phyloP scores from a whole-genome alignment of 92 coral and sea anemone species.

The Virgularia gustaviana region DNA sequence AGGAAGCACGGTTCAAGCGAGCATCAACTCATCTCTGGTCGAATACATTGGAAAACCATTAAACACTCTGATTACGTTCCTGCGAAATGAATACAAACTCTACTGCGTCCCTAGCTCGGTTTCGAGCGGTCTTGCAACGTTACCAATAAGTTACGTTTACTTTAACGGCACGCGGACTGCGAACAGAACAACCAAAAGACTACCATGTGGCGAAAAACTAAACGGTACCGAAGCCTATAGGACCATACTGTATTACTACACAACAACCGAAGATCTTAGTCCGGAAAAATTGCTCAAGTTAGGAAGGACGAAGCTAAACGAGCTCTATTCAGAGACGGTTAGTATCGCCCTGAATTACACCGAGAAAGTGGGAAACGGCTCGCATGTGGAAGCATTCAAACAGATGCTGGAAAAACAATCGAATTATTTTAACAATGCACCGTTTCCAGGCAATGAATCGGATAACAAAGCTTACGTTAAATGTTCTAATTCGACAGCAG shows the following conservation, averaged over 20 bases:
- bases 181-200: slow-evolving; percentile 53
- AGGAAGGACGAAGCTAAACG: slow-evolving; percentile 57
- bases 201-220: slow-evolving; percentile 70
- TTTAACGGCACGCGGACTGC: slow-evolving; percentile 59
- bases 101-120: slow-evolving; percentile 87
- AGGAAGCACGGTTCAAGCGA: slow-evolving; percentile 46
- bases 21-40: slow-evolving; percentile 63
- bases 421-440: slow-evolving; percentile 80
- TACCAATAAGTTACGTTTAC: slow-evolving; percentile 74
- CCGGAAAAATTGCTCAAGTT: slow-evolving; percentile 66
- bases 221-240: slow-evolving; percentile 74
- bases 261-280: slow-evolving; percentile 62
- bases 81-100: slow-evolving; percentile 64
- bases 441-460: slow-evolving; percentile 78
- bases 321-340: slow-evolving; percentile 75
- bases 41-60: slow-evolving; percentile 75
- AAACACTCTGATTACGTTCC: slow-evolving; percentile 58
- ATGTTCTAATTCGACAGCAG: slow-evolving; percentile 63
- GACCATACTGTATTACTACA: slow-evolving; percentile 80
- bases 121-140: slow-evolving; percentile 87
- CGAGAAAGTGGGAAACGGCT: slow-evolving; percentile 42
- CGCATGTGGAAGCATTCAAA: slow-evolving; percentile 67
- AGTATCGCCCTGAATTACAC: slow-evolving; percentile 65
- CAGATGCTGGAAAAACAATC: slow-evolving; percentile 63
- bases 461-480: slow-evolving; percentile 70